Percentiles rank a stretch among this genome's conserved stretches.
Conservation (phyloP, 2,797 vertebrate genomes). For the Syndactyla subalaris region DNA sequence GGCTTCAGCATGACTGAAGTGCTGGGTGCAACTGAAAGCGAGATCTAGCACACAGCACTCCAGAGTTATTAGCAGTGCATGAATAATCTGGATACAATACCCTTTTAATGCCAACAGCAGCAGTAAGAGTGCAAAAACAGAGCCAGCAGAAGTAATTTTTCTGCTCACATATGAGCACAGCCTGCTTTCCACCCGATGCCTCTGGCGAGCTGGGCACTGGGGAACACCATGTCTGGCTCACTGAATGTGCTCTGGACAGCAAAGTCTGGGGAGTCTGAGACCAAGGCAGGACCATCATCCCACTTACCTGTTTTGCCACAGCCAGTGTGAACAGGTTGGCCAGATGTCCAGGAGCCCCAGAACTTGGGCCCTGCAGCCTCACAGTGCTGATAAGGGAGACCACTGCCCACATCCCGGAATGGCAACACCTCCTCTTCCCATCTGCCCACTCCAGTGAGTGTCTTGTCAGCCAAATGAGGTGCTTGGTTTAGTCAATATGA, state of each 20-base stretch:
- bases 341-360: background rate
- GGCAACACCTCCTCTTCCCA: background rate
- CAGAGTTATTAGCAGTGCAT: background rate
- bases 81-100: constrained; percentile 39
- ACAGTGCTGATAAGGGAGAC: background rate
- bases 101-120: constrained; percentile 13
- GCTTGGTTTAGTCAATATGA: background rate
- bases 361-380: background rate
- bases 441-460: background rate
- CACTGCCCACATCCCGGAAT: background rate
- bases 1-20: background rate
- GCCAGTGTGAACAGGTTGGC: background rate
- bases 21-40: background rate
- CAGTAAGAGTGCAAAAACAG: background rate
- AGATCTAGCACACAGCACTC: background rate
- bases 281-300: background rate
- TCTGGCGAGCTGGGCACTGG: rapidly evolving
- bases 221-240: background rate
- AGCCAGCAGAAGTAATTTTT: background rate
- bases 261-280: background rate
- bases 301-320: background rate
- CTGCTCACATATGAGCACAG: background rate
- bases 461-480: background rate
- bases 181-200: rapidly evolving
- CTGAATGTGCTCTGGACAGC: rapidly evolving